Conservation (phyloP, 2,113 vertebrate species). For the Gymnogyps californianus region DNA sequence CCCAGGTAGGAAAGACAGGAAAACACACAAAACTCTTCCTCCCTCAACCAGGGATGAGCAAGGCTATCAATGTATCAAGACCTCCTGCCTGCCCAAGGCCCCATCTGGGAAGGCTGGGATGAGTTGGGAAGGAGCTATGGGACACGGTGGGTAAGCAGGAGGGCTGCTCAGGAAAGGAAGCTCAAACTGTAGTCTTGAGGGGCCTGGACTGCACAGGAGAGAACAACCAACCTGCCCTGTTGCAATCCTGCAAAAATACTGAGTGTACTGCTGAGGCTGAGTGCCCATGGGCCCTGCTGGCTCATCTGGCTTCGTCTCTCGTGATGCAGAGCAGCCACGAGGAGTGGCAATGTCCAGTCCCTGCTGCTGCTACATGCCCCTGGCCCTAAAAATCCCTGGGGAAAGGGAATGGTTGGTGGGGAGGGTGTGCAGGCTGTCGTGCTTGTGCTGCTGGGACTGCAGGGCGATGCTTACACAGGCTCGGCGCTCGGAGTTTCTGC, state of each 20-base stretch:
- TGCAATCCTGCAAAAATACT: background rate
- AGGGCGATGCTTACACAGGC: rapidly evolving
- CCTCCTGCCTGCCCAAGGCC: background rate
- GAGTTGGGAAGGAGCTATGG: background rate
- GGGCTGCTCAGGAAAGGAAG: background rate
- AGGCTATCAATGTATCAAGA: background rate
- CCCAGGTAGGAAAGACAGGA: background rate
- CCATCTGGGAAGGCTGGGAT: background rate
- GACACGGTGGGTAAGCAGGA: rapidly evolving
- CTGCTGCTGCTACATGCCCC: rapidly evolving
- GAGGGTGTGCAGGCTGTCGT: rapidly evolving
- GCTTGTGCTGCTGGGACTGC: rapidly evolving
- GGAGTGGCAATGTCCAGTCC: too few relatives aligned
- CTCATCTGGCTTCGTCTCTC: background rate
- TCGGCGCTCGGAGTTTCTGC: rapidly evolving
- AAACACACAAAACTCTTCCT: background rate
- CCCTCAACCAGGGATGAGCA: background rate
- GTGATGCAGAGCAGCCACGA: rapidly evolving
- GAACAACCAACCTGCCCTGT: background rate
- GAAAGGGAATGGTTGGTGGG: background rate
- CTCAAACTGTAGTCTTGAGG: background rate
- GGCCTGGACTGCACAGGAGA: background rate
- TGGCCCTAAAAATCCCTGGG: background rate
- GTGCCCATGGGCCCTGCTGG: too few relatives aligned
- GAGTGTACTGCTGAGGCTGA: background rate